Base-by-base conservation (phyloP, 64 coral and sea anemone species). In the Montipora sp. region DNA sequence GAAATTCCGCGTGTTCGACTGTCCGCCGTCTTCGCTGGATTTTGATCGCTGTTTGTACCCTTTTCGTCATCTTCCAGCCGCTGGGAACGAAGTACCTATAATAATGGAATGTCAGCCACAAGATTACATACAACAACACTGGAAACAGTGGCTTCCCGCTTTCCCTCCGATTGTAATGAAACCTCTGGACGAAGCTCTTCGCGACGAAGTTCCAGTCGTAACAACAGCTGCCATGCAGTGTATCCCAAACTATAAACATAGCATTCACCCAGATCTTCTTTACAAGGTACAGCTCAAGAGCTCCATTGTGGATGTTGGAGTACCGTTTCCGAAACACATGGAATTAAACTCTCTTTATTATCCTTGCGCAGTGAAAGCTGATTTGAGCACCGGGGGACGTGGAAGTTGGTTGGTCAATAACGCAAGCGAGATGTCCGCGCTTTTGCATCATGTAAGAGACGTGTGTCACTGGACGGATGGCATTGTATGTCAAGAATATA, bases 141-240 rank as follows among this genome's bases (percentile, higher is more conserved):
- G 90, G 90, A 75, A 48, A 75, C 63, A 12, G 51, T 91, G 90
- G 90, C 90, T 91, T 57, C 90, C 90, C 1, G 90, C 46, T 46
- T 91, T 83, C 19, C 78, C 90, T 81, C 5, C 90, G 9, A 48
- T n/a, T 13, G 51, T 58, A 7, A 47, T 91, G 16, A 91, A 83
- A 58, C 57, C 79, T 2, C 27, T 81, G 61, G 90, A 91, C 7
- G 90, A 91, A n/a, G 90, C 79, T 13, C 55, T 91, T 48, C 67
- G 20, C 3, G 90, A 91, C 51, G 80, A 91, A 9, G 15, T 91
- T 21, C 90, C 67, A 0, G 48, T 91, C 10, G 80, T 91, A 5
- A 91, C 90, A 2, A 91, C 58, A 47, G 90, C 20, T 1, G 77
- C 90, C 20, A 60, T 91, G 18, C 67, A 91, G 51, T 18, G 48